phyloP scores from a whole-genome alignment of 2,797 vertebrate genomes.

The Arnoldichthys spilopterus region DNA sequence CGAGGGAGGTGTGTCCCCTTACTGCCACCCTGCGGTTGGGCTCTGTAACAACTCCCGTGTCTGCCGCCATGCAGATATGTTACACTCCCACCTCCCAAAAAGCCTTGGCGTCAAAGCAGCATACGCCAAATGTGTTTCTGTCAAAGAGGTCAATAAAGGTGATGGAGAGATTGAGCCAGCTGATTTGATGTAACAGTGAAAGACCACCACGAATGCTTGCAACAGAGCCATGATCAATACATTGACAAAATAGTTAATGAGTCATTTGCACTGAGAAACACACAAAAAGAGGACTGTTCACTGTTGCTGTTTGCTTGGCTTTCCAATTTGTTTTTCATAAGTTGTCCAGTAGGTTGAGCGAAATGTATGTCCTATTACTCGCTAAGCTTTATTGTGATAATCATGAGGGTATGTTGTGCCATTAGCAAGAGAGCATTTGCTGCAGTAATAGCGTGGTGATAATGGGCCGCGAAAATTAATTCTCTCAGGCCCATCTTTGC shows the following conservation, averaged over 20 bases:
- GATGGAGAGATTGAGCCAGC: constrained; percentile 20
- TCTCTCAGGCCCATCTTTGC: constrained; percentile 27
- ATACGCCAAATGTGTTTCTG: constrained; percentile 32
- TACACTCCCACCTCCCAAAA: constrained; percentile 13
- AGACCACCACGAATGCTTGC: neutral
- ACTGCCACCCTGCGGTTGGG: too few species aligned
- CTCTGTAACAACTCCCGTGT: too few species aligned
- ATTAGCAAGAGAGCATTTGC: constrained; percentile 40
- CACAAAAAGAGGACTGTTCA: neutral
- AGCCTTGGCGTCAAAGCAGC: constrained; percentile 33
- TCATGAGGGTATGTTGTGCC: constrained; percentile 19
- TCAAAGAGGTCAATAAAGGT: constrained; percentile 47
- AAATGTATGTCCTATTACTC: constrained; percentile 7
- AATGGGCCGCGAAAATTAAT: constrained; percentile 41
- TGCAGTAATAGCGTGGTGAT: constrained; percentile 40
- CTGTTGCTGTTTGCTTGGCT: too few species aligned
- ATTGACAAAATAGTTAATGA: constrained; percentile 1
- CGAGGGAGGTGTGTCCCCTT: too few species aligned
- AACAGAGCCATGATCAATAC: constrained; percentile 14
- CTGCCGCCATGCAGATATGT: too few species aligned
- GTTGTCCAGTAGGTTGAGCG: neutral
- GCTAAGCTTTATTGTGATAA: constrained; percentile 23
- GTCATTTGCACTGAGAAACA: neutral
- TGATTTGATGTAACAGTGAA: constrained; percentile 33
- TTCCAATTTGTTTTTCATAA: neutral